phyloP scores from a whole-genome alignment of 1,140 invertebrate species.

The Acromyrmex heyeri region DNA sequence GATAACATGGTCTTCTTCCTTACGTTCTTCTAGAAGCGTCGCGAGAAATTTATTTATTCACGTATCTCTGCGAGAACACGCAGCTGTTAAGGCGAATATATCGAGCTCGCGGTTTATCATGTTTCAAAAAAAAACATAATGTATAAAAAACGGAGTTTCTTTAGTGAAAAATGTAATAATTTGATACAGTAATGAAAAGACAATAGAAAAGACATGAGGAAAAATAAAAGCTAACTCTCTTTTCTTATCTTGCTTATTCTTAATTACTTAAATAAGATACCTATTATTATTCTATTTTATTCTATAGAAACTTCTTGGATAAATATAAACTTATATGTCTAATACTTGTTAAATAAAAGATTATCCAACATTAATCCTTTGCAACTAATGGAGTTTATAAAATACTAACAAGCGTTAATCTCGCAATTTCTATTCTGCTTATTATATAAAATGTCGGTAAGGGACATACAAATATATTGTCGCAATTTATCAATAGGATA shows the following conservation, averaged over 20 bases:
- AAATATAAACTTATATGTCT: slow-evolving; percentile 13
- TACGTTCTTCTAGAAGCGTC: neutral
- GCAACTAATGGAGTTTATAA: neutral
- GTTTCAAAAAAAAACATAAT: neutral
- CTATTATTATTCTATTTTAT: neutral
- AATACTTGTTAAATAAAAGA: neutral
- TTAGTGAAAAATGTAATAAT: neutral
- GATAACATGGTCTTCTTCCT: slow-evolving; percentile 33
- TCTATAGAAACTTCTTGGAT: neutral
- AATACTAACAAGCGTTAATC: slow-evolving; percentile 26
- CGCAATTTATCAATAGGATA: slow-evolving; percentile 18
- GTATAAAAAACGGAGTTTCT: neutral
- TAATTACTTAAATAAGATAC: neutral
- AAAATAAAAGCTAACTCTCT: neutral
- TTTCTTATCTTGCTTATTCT: neutral
- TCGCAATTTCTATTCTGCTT: slow-evolving; percentile 35
- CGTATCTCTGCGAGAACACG: slow-evolving; percentile 22
- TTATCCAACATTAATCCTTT: neutral
- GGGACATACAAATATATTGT: neutral
- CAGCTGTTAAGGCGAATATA: neutral
- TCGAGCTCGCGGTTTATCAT: neutral
- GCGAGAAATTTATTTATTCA: slow-evolving; percentile 49
- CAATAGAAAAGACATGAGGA: neutral
- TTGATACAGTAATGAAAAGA: neutral
- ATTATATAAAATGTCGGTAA: slow-evolving; percentile 17